These are phyloP conservation scores for Aplodontia rufa DNA, from an alignment of 2,113 vertebrate species.

Conservation along the genomic window DNA sequence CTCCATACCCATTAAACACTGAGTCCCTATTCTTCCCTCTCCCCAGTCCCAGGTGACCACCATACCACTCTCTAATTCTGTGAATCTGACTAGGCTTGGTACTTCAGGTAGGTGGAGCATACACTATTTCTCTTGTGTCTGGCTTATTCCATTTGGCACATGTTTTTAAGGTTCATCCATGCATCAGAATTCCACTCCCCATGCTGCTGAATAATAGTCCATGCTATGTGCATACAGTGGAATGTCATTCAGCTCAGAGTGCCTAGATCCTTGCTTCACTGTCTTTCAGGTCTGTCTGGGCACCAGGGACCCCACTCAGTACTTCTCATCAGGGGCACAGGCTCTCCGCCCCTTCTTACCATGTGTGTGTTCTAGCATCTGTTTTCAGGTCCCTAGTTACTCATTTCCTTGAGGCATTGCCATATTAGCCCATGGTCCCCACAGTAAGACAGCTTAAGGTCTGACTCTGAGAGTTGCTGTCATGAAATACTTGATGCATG, in stretches of 20 bases:
- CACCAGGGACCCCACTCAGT: neutral
- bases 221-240: neutral
- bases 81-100: neutral
- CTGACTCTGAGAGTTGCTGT: neutral
- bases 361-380: neutral
- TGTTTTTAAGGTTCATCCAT: neutral
- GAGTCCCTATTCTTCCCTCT: neutral
- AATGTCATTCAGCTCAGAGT: neutral
- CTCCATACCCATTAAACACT: neutral
- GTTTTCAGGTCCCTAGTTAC: neutral
- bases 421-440: neutral
- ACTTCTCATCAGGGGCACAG: neutral
- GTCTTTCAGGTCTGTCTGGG: neutral
- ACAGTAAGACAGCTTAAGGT: neutral
- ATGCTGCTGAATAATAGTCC: neutral
- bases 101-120: neutral
- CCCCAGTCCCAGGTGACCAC: neutral
- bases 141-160: neutral
- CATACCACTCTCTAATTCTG: neutral
- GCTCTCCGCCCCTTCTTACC: neutral
- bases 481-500: neutral
- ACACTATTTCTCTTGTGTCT: neutral
- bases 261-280: neutral
- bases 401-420: neutral
- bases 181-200: neutral